Conservation (phyloP, 2,888 invertebrate genomes). For the Cryptocephalus moraei region DNA sequence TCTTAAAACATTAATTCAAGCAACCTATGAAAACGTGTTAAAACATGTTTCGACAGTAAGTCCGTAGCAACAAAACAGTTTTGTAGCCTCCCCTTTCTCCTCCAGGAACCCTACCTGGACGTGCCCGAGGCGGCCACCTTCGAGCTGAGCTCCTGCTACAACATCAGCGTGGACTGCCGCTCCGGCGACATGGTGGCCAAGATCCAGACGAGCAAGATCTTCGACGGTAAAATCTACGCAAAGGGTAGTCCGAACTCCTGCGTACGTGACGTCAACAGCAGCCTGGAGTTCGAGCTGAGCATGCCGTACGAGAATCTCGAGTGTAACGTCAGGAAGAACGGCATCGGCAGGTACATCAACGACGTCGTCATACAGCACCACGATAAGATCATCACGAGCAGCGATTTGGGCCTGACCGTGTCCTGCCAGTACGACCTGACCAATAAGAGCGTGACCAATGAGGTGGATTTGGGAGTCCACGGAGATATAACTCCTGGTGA, state of each 20-base stretch:
- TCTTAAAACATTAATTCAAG: too few relatives aligned
- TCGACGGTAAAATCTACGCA: constrained; percentile 91
- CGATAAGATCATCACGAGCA: constrained; percentile 89
- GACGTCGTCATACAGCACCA: constrained; percentile 93
- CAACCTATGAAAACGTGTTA: too few relatives aligned
- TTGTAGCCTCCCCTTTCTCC: constrained; percentile 13
- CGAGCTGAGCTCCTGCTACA: constrained; percentile 88
- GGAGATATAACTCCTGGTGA: constrained; percentile 57
- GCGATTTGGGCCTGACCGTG: constrained; percentile 85
- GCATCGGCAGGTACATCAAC: constrained; percentile 66
- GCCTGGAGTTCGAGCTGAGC: constrained; percentile 80
- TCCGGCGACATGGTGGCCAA: constrained; percentile 88
- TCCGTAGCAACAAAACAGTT: too few relatives aligned
- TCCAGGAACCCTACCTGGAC: constrained; percentile 76
- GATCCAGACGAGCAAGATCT: constrained; percentile 84
- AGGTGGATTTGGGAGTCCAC: constrained; percentile 80
- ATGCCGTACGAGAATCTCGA: constrained; percentile 90
- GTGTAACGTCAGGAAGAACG: constrained; percentile 85
- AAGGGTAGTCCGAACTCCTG: constrained; percentile 91
- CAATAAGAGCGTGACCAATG: constrained; percentile 88
- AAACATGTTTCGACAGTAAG: too few relatives aligned
- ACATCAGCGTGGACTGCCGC: constrained; percentile 86
- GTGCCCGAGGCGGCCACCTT: constrained; percentile 87
- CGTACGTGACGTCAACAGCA: constrained; percentile 77
- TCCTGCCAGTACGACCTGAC: constrained; percentile 91